These are phyloP conservation scores for Amitus sp. DNA, from an alignment of 2,888 invertebrate species.

Conservation along the genomic window DNA sequence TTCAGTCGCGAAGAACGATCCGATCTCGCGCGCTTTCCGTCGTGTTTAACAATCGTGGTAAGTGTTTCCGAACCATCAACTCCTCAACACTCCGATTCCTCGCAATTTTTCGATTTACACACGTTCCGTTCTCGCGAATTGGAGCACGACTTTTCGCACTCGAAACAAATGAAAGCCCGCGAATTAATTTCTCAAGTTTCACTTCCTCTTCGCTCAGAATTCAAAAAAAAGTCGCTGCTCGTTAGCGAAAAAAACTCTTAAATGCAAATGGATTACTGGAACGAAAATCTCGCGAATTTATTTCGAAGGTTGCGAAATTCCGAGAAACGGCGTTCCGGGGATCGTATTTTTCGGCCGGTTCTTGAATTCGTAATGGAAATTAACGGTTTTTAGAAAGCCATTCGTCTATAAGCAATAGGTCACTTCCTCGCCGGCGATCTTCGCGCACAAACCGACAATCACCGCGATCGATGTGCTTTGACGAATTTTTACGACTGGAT, in stretches of 20 bases:
- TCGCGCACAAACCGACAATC: background rate
- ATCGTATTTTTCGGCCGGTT: constrained; percentile 44
- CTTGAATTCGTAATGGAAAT: constrained; percentile 50
- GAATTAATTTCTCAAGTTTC: no score
- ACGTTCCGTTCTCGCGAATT: background rate
- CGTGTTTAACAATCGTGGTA: constrained; percentile 14
- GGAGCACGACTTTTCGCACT: background rate
- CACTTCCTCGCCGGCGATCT: constrained; percentile 8
- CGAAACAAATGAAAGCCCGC: background rate
- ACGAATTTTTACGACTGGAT: no score
- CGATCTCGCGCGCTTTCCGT: constrained; percentile 18
- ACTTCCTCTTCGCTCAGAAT: no score
- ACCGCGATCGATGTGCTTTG: no score
- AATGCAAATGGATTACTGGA: no score
- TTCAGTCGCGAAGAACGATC: constrained; percentile 27
- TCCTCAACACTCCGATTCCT: no score
- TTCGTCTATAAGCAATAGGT: constrained; percentile 34
- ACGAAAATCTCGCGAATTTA: background rate
- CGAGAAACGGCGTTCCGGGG: background rate
- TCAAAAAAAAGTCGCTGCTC: no score
- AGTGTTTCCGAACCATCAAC: constrained; percentile 11
- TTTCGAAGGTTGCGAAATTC: background rate
- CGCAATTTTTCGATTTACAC: no score
- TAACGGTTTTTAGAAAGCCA: constrained; percentile 61
- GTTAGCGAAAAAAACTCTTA: no score